These are phyloP conservation scores for Gastrophysa polygoni DNA, from an alignment of 2,888 invertebrate species.

Conservation along the genomic window DNA sequence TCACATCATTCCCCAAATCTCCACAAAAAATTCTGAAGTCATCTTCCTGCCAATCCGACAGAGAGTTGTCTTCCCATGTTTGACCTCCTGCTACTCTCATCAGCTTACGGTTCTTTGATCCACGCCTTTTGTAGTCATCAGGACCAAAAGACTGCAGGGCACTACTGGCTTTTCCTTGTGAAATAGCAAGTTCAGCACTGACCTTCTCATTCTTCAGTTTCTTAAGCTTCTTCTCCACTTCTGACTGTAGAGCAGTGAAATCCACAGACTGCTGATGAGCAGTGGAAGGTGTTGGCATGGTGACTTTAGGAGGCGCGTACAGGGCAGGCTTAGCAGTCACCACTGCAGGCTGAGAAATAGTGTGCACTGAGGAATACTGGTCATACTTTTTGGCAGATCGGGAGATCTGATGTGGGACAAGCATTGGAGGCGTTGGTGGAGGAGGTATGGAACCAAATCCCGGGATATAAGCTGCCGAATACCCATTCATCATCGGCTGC, in stretches of 20 bases:
- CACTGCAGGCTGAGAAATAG: slow-evolving; percentile 64
- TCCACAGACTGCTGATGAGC: slow-evolving; percentile 54
- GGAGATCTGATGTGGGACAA: slow-evolving; percentile 73
- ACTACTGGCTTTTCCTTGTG: slow-evolving; percentile 65
- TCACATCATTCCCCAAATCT: slow-evolving; percentile 99
- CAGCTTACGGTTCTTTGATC: slow-evolving; percentile 67
- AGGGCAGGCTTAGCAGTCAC: slow-evolving; percentile 74
- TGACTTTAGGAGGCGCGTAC: slow-evolving; percentile 62
- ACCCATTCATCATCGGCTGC: slow-evolving; percentile 73
- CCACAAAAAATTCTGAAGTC: slow-evolving; percentile 99
- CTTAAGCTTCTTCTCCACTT: slow-evolving; percentile 65
- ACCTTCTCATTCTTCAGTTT: slow-evolving; percentile 71
- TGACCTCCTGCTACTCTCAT: slow-evolving; percentile 92
- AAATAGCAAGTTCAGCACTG: slow-evolving; percentile 69
- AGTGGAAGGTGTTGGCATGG: slow-evolving; percentile 48
- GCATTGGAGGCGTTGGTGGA: slow-evolving; percentile 69
- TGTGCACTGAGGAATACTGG: slow-evolving; percentile 45
- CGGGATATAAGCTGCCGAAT: slow-evolving; percentile 53
- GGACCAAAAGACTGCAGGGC: slow-evolving; percentile 64
- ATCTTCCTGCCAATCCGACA: slow-evolving; percentile 97
- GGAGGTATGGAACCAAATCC: slow-evolving; percentile 68
- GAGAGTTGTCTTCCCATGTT: slow-evolving; percentile 94
- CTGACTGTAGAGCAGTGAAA: slow-evolving; percentile 63
- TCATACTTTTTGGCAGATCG: slow-evolving; percentile 53
- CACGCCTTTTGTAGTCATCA: slow-evolving; percentile 59